Conservation (phyloP, 2,888 invertebrate genomes). For the Mythimna lalbum region DNA sequence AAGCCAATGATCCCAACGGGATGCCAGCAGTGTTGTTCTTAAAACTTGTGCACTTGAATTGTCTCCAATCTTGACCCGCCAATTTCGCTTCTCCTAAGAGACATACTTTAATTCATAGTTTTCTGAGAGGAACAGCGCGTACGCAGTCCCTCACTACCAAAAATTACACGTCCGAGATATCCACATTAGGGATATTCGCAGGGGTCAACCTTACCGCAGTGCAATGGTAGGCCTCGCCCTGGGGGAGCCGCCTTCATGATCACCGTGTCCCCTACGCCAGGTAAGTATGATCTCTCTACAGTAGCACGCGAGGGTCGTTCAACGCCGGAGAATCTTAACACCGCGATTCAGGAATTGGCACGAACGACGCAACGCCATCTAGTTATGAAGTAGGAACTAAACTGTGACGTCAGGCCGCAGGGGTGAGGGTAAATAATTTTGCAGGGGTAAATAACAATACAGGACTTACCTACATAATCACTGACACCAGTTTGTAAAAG, state of each 20-base stretch:
- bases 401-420: background rate
- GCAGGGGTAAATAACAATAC: background rate
- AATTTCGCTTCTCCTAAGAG: too few relatives aligned
- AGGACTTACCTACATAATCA: background rate
- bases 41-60: too few relatives aligned
- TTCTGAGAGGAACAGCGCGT: slow-evolving; percentile 30
- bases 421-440: slow-evolving; percentile 13
- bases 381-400: slow-evolving; percentile 9
- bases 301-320: slow-evolving; percentile 14
- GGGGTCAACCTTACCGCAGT: slow-evolving; percentile 37
- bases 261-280: slow-evolving; percentile 40
- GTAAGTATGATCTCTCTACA: slow-evolving; percentile 23
- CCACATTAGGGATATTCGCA: slow-evolving; percentile 44
- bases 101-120: background rate
- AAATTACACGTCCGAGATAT: slow-evolving; percentile 43
- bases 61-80: too few relatives aligned
- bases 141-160: slow-evolving; percentile 45
- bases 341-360: slow-evolving; percentile 30
- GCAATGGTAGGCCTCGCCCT: slow-evolving; percentile 31
- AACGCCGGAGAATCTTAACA: slow-evolving; percentile 22
- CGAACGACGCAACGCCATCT: slow-evolving; percentile 22
- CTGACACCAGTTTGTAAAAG: too few relatives aligned
- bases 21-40: too few relatives aligned
- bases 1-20: too few relatives aligned
- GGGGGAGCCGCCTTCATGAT: slow-evolving; percentile 31